Conservation (phyloP, 2,113 vertebrate species). For the Tachysurus vachellii region DNA sequence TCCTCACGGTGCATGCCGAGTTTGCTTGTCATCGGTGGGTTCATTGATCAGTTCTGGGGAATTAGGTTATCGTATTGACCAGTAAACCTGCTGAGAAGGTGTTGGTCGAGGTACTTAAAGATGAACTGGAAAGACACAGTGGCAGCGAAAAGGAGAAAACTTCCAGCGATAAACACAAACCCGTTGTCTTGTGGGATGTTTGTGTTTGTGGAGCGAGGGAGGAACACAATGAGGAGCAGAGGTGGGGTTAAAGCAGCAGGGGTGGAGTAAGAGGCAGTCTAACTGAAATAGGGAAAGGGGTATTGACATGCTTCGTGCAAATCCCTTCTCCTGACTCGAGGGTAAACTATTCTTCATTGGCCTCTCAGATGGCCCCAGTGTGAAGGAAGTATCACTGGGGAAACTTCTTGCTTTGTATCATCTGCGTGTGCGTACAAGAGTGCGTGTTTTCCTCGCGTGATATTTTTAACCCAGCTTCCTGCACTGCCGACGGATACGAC, state of each 20-base stretch:
- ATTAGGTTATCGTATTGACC: neutral
- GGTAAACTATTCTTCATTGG: slow-evolving; percentile 66
- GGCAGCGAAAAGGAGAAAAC: neutral
- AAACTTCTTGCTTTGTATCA: slow-evolving; percentile 68
- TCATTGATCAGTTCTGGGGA: neutral
- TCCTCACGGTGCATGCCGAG: neutral
- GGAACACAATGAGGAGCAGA: slow-evolving; percentile 49
- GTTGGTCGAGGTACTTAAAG: neutral
- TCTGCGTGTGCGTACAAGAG: slow-evolving; percentile 60
- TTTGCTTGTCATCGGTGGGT: neutral
- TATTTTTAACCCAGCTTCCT: slow-evolving; percentile 78
- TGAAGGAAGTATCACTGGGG: slow-evolving; percentile 78
- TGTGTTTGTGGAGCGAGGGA: slow-evolving; percentile 39
- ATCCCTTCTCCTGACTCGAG: slow-evolving; percentile 54
- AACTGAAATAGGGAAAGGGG: slow-evolving; percentile 52
- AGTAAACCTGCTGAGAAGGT: neutral
- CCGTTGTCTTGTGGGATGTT: slow-evolving; percentile 26
- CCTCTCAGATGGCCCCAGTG: slow-evolving; percentile 62
- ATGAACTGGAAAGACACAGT: neutral
- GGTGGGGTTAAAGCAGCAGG: slow-evolving; percentile 56
- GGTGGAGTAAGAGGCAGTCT: slow-evolving; percentile 51
- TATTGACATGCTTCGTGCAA: slow-evolving; percentile 62
- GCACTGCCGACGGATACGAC: slow-evolving; percentile 66
- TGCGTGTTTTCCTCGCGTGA: slow-evolving; percentile 69
- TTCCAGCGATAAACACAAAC: neutral